A percentile compares a stretch with the other conserved stretches of the same genome.
Conservation (phyloP, 1,140 invertebrate genomes). For the Asbolus verrucosus region DNA sequence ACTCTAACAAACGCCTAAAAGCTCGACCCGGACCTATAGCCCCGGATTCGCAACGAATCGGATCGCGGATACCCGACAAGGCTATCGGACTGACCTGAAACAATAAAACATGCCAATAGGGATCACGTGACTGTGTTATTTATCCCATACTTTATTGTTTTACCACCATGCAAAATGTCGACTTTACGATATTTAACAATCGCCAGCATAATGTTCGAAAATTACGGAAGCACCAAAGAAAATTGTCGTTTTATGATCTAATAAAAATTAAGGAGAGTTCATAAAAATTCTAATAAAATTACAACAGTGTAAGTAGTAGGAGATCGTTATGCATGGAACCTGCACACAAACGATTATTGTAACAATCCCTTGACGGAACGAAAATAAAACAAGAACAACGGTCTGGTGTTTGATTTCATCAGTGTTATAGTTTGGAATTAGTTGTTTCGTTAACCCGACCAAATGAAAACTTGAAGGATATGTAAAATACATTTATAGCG, state of each 20-base stretch:
- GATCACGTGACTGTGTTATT: constrained; percentile 18
- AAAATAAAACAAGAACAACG: not conserved
- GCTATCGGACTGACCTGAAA: constrained; percentile 24
- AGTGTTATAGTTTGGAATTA: not conserved
- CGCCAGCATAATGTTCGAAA: not conserved
- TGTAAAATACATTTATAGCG: constrained; percentile 5
- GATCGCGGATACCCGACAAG: not conserved
- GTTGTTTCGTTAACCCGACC: not conserved
- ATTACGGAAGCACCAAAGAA: not conserved
- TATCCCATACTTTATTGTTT: constrained; percentile 12
- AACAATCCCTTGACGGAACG: not conserved
- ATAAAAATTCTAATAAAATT: constrained; percentile 24
- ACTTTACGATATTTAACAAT: not conserved
- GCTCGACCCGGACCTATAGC: too few relatives aligned
- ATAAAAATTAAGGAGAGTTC: constrained; percentile 38
- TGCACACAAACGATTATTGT: constrained; percentile 20
- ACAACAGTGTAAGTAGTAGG: constrained; percentile 7
- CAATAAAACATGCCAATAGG: constrained; percentile 29
- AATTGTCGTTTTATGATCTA: constrained; percentile 15
- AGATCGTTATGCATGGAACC: constrained; percentile 4
- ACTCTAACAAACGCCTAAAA: not conserved
- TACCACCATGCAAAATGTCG: constrained; percentile 19
- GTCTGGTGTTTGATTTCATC: constrained; percentile 6
- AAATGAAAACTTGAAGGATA: constrained; percentile 27
- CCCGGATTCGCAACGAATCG: constrained; percentile 18